phyloP scores from a whole-genome alignment of 92 coral and sea anemone genomes.

The Phenganax subtilis region DNA sequence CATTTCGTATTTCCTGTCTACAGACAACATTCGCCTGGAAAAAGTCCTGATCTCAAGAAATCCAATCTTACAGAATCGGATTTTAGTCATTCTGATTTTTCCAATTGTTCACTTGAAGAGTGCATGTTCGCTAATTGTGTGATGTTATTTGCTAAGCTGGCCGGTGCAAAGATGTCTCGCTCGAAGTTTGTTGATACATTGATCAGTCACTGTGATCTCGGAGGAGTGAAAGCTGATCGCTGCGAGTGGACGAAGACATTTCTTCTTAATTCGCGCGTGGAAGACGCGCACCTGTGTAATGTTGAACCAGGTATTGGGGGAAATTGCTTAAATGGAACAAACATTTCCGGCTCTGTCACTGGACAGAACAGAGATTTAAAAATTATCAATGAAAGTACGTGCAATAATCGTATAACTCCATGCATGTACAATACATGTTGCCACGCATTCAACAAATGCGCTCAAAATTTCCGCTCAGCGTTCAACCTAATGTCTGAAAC shows the following conservation, averaged over 20 bases:
- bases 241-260: not conserved
- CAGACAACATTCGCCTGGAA: not conserved
- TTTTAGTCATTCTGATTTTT: conserved; percentile 5
- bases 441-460: too few relatives aligned
- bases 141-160: not conserved
- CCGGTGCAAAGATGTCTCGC: not conserved
- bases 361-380: too few relatives aligned
- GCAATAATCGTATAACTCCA: too few relatives aligned
- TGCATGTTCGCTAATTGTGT: not conserved
- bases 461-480: too few relatives aligned
- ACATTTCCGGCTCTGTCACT: not conserved
- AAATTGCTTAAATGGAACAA: not conserved
- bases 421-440: too few relatives aligned
- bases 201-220: not conserved
- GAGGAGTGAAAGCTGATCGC: not conserved
- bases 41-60: too few relatives aligned
- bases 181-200: not conserved
- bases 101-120: not conserved
- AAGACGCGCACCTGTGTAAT: too few relatives aligned
- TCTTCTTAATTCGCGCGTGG: too few relatives aligned
- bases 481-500: too few relatives aligned
- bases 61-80: not conserved
- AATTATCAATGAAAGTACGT: too few relatives aligned
- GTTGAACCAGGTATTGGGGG: not conserved
- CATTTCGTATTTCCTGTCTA: not conserved